Percentiles rank a stretch among this genome's conserved stretches.
phyloP scores from a whole-genome alignment of 2,797 vertebrate species.

The Scleropages formosus region DNA sequence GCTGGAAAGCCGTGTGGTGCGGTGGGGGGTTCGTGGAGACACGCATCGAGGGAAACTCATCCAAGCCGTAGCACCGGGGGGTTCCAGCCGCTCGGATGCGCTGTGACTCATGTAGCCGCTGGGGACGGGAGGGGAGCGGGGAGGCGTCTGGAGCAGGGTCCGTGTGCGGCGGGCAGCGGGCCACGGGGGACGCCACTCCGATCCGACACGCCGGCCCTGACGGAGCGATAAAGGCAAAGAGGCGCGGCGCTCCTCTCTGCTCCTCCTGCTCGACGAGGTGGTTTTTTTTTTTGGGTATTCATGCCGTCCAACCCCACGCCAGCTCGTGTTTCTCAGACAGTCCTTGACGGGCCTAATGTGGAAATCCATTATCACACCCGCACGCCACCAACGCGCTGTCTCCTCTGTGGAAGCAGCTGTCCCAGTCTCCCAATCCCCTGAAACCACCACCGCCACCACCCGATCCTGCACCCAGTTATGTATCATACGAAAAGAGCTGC shows the following conservation, averaged over 20 bases:
- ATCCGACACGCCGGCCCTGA: slow-evolving; percentile 42
- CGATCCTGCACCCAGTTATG: neutral
- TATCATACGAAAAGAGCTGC: neutral
- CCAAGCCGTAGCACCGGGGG: slow-evolving; percentile 1
- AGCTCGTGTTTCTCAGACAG: slow-evolving; percentile 55
- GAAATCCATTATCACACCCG: slow-evolving; percentile 60
- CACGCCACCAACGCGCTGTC: slow-evolving; percentile 11
- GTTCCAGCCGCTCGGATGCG: neutral
- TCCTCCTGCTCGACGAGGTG: slow-evolving; percentile 46
- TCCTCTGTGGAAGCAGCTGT: neutral
- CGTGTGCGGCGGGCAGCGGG: neutral
- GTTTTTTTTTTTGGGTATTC: slow-evolving; percentile 46
- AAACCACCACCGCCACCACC: neutral
- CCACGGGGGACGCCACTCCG: slow-evolving; percentile 43
- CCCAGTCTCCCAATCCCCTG: slow-evolving; percentile 10
- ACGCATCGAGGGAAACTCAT: neutral
- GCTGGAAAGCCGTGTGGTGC: slow-evolving; percentile 77
- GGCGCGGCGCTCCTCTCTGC: slow-evolving; percentile 26
- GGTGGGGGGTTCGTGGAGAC: neutral
- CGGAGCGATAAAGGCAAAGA: neutral
- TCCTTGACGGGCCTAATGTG: slow-evolving; percentile 57
- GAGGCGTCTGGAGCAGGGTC: neutral
- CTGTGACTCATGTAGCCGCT: neutral
- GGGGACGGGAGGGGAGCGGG: neutral
- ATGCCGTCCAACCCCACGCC: slow-evolving; percentile 56